Evolutionary conservation across 2,113 vertebrate genomes (phyloP), one percentile per base, ranked within the genome.

Genomic region (Cyprinodon brontotheroides): DNA sequence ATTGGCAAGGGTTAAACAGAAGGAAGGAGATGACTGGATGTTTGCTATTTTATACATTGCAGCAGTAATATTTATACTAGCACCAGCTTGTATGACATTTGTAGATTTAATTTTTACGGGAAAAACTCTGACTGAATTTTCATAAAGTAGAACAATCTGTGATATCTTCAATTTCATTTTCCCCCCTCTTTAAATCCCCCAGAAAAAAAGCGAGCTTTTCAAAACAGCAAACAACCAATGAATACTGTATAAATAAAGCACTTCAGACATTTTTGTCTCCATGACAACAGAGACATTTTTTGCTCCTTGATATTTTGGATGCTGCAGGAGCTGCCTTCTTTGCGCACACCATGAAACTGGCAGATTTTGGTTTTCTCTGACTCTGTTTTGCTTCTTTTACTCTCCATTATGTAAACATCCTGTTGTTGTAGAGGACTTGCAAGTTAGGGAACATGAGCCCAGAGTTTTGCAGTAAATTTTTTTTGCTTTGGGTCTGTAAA

Each of bases 201-300:
- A 70, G 37, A 6, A 13, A 65, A 73, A 60, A n/a, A 3, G 59
- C 45, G 65, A 74, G 36, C 68, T 43, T 64, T 61, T 70, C 60
- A 79, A 9, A 68, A 43, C 68, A 65, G 66, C 66, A 74, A 60
- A 65, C 61, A 75, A 50, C 65, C 72, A 72, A 41, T 50, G 65
- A 74, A 57, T 79, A 45, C 61, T 47, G 65, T 76, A 69, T 65
- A 82, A 70, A 66, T 85, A 81, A 84, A 84, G 57, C 77, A 20
- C 64, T 66, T 74, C 70, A 78, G 61, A 74, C 53, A 82, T 74
- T 53, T 70, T 67, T 70, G 89, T 89, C 75, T 88, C 90, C 79
- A 86, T 90, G 89, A 89, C 90, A 89, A 89, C 86, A 40, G 73
- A 61, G 69, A 82, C 65, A 13, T 83, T 85, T 29, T 74, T 66